Base-by-base conservation (phyloP, 1,140 invertebrate species). In the Zaprionus capensis region DNA sequence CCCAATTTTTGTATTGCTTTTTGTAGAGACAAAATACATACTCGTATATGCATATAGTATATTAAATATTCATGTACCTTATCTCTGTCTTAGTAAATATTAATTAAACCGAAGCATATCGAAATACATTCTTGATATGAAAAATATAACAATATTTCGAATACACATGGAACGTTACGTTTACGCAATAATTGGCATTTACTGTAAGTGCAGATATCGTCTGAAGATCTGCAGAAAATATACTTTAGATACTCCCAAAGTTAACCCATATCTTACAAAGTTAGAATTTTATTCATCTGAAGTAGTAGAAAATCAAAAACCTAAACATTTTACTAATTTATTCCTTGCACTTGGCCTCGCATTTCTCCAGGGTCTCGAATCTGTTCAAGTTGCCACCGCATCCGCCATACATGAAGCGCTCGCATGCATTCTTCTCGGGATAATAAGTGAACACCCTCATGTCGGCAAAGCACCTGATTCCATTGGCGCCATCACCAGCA, bases 361-460 rank as follows among this genome's bases (percentile, higher is more conserved):
- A 90, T 0, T 11, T 4, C 4, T 49, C 38, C 31, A 71, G 15
- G 5, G 24, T 5, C 0, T 0, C 12, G 92, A 98, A 99, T 75
- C 95, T 95, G 92, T 99, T 98, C 31, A 94, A 95, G 91, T 99
- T 99, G 51, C 98, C 98, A 53, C 97, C 95, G 91, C 97, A 98
- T 1, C 97, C 97, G 9, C 96, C 95, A 81, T 95, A 97, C n/a
- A 95, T 93, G 79, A 97, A 97, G 71, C 95, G 95, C 1, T 94
- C 93, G 83, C 97, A 97, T 15, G 95, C 94, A 82, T 96, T 96
- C 15, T 94, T 93, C 1, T 94, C 94, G 1, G 93, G 86, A 82
- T 98, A 95, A 85, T 97, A 98, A 91, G 96, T 97, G 96, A 96
- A 98, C 14, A 94, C 95, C 6, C 96, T 95, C 0, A 70, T 6